Conservation (phyloP, 2,888 invertebrate species). For the Rhyacophila evoluta region DNA sequence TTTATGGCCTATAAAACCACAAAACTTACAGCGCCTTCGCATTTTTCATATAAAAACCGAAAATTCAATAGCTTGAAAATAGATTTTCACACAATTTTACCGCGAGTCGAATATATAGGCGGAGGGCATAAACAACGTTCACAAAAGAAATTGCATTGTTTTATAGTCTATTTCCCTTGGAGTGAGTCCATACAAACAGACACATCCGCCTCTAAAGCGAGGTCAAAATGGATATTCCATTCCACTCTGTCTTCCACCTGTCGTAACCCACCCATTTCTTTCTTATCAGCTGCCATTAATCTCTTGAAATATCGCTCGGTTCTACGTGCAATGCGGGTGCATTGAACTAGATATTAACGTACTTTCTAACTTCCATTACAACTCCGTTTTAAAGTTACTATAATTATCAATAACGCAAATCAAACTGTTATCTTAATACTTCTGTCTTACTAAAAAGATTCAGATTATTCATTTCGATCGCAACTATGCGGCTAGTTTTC, state of each 20-base stretch:
- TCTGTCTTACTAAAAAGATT: too few relatives aligned
- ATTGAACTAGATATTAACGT: not conserved
- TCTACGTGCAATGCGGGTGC: conserved; percentile 16
- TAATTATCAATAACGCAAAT: not conserved
- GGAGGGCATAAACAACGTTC: conserved; percentile 6
- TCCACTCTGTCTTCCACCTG: conserved; percentile 10
- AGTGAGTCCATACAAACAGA: conserved; percentile 21
- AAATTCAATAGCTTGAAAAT: not conserved
- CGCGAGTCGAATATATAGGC: not conserved
- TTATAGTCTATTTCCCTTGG: conserved; percentile 7
- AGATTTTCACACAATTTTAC: too few relatives aligned
- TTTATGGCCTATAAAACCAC: not conserved
- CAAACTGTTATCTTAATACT: too few relatives aligned
- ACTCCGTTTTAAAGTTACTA: not conserved
- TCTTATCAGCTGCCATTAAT: conserved; percentile 23
- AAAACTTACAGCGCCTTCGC: not conserved
- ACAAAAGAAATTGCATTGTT: conserved; percentile 21
- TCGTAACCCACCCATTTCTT: not conserved
- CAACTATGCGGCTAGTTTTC: not conserved
- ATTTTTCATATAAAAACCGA: not conserved
- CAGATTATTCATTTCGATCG: too few relatives aligned
- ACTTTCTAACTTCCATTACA: not conserved
- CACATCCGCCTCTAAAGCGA: conserved; percentile 9
- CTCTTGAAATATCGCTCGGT: conserved; percentile 7
- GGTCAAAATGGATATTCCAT: conserved; percentile 19